phyloP scores from a whole-genome alignment of 2,888 invertebrate species.

The Synanthedon formicaeformis region DNA sequence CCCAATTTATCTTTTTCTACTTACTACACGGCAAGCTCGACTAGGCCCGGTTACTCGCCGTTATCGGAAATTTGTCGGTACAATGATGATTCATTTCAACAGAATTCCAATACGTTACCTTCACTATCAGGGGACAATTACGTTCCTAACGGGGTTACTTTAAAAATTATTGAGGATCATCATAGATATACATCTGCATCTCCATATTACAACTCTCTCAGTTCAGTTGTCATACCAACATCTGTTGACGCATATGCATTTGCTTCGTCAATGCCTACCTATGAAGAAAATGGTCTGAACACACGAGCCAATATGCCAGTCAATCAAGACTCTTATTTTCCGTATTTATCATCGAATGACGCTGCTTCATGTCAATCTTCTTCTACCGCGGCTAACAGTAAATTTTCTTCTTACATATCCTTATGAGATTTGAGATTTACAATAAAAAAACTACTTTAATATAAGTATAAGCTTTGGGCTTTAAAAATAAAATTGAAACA shows the following conservation, averaged over 20 bases:
- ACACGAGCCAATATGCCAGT: slow-evolving; percentile 23
- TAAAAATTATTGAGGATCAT: slow-evolving; percentile 52
- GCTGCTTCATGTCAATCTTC: slow-evolving; percentile 26
- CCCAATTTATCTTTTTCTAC: slow-evolving; percentile 57
- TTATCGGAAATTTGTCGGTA: slow-evolving; percentile 59
- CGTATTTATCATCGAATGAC: slow-evolving; percentile 40
- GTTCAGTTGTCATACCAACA: slow-evolving; percentile 34
- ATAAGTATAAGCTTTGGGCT: background rate
- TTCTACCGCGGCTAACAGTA: slow-evolving; percentile 25
- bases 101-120: slow-evolving; percentile 41
- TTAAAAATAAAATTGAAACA: background rate
- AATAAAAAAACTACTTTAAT: background rate
- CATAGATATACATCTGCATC: slow-evolving; percentile 35
- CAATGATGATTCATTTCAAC: slow-evolving; percentile 57
- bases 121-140: slow-evolving; percentile 48
- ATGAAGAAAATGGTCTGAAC: slow-evolving; percentile 35
- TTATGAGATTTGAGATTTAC: slow-evolving; percentile 22
- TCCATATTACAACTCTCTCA: slow-evolving; percentile 42
- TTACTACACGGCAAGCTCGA: slow-evolving; percentile 42
- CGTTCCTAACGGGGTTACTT: slow-evolving; percentile 52
- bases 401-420: slow-evolving; percentile 52
- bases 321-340: slow-evolving; percentile 46
- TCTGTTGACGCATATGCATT: slow-evolving; percentile 42
- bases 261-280: slow-evolving; percentile 34
- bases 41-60: slow-evolving; percentile 53